These are phyloP conservation scores for Lasioglossum lativentre DNA, from an alignment of 2,888 invertebrate species.

Conservation along the genomic window DNA sequence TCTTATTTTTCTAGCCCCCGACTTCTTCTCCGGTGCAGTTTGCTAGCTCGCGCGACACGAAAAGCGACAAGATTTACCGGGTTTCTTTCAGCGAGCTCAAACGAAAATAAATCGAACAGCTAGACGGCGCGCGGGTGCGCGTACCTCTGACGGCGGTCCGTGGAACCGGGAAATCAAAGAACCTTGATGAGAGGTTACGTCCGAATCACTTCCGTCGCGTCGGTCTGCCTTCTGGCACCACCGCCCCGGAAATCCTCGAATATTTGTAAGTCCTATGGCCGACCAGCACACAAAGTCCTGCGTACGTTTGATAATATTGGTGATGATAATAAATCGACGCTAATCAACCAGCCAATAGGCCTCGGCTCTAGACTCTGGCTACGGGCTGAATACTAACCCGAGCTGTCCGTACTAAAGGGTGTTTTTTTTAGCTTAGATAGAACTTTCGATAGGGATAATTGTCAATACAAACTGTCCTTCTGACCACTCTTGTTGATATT, in stretches of 20 bases:
- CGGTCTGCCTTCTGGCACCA: background rate
- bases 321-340: background rate
- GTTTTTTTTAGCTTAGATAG: too few species aligned
- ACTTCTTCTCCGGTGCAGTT: conserved; percentile 24
- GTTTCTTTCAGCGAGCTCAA: conserved; percentile 19
- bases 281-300: background rate
- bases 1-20: conserved; percentile 40
- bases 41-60: conserved; percentile 18
- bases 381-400: background rate
- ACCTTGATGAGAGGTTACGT: conserved; percentile 43
- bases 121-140: conserved; percentile 10
- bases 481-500: too few species aligned
- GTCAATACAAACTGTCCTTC: too few species aligned
- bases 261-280: background rate
- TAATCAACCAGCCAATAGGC: background rate
- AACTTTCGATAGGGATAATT: too few species aligned
- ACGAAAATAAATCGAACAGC: conserved; percentile 52
- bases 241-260: background rate
- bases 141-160: conserved; percentile 10
- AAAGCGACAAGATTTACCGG: conserved; percentile 51
- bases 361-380: background rate
- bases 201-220: conserved; percentile 27
- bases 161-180: conserved; percentile 37
- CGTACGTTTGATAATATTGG: background rate
- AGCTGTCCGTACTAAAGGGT: background rate